Evolutionary conservation across 2,113 vertebrate species (phyloP), one percentile per base, ranked within the genome.

Genomic region (Ailurus styani): DNA sequence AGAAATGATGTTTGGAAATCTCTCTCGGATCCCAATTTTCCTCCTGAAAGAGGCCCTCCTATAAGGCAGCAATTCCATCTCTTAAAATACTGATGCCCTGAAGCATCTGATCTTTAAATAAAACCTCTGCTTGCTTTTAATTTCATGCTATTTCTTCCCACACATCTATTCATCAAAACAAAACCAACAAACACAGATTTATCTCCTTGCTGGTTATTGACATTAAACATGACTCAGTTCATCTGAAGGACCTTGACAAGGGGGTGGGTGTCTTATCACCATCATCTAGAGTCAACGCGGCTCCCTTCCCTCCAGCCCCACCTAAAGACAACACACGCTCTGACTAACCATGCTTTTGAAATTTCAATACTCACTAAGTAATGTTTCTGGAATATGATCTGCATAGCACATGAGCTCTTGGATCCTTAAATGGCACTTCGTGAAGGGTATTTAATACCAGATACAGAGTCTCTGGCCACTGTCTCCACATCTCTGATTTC

Each of bases 281-380:
- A 6, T 21, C 37, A 18, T 1, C 10, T 66, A 50, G 50, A 25
- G 7, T 34, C 47, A 20, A 3, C 0, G 2, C 0, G 50, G 34
- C 23, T 72, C 18, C 40, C 1, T 4, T 20, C n/a, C 31, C 34
- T n/a, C 29, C 52, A 50, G 40, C 50, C 37, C 20, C 20, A 2
- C 0, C 0, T 4, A 1, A 1, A 12, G n/a, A 54, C 13, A 50
- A 62, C 29, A 4, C 21, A 14, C 0, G 0, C 13, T 13, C 50
- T 25, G 3, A 25, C 3, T 8, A 27, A 10, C 8, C 27, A 47
- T 17, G 52, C 54, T 86, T 92, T 45, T 78, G 83, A 77, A 77
- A 83, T 4, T 25, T 29, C 34, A 45, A 20, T 23, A 21, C 57
- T 95, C 20, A 21, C 34, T 47, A 12, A 79, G 83, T 31, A 47